Evolutionary conservation across 2,113 vertebrate genomes (phyloP).

Genomic region (Sapayoa aenigma): DNA sequence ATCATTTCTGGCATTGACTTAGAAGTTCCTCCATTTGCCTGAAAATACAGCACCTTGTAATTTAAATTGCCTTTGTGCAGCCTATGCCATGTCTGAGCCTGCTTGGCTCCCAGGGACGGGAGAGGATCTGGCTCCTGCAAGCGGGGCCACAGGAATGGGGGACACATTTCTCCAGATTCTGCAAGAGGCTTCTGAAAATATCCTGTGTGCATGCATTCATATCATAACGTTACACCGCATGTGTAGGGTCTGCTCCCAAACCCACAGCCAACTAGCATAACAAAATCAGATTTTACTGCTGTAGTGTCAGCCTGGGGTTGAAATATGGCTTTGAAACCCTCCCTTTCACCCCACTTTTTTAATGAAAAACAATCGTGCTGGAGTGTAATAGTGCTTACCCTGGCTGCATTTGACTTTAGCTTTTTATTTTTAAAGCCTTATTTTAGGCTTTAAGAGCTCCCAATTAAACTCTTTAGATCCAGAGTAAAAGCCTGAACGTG

Average conservation of each 20-base stretch:
- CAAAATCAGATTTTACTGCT: conserved; percentile 64
- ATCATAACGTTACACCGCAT: conserved; percentile 25
- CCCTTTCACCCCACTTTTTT: conserved; percentile 39
- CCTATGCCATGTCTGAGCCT: background rate
- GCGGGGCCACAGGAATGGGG: background rate
- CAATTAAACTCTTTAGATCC: conserved; percentile 38
- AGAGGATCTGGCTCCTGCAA: conserved; percentile 1
- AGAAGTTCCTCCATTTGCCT: conserved; percentile 24
- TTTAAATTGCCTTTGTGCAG: conserved; percentile 15
- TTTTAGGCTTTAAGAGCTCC: conserved; percentile 54
- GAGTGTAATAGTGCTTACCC: conserved; percentile 50
- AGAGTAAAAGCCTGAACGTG: conserved; percentile 31
- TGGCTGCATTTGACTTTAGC: conserved; percentile 50
- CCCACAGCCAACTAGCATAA: conserved; percentile 55
- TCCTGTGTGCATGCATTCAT: conserved; percentile 6
- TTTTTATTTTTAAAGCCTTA: conserved; percentile 56
- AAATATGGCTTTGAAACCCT: conserved; percentile 66
- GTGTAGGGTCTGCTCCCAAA: conserved; percentile 54
- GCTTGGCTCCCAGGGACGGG: background rate
- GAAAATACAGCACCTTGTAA: conserved; percentile 39
- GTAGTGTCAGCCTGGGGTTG: conserved; percentile 54
- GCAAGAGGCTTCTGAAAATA: conserved; percentile 38
- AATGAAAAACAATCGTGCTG: conserved; percentile 52
- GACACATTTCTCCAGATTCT: background rate
- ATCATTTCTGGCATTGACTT: conserved; percentile 24